phyloP scores from a whole-genome alignment of 2,797 vertebrate species.

The Balearica regulorum region DNA sequence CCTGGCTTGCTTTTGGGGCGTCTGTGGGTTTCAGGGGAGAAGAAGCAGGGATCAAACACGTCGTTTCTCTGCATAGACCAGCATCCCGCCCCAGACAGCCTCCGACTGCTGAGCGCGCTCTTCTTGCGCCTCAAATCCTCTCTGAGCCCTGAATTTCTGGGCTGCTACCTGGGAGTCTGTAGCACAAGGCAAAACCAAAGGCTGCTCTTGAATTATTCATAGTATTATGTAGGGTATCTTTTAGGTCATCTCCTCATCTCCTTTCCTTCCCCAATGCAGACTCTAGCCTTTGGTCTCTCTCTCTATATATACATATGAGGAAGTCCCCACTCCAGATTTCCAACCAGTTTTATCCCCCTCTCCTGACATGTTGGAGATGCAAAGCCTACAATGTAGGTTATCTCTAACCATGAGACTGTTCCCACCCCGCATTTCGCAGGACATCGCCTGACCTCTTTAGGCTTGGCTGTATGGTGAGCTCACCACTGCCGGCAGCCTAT shows the following conservation, averaged over 20 bases:
- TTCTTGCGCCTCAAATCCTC: background rate
- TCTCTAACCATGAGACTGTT: background rate
- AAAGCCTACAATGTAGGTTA: background rate
- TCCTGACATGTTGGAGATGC: accelerated
- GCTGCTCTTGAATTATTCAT: background rate
- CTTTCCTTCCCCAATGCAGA: background rate
- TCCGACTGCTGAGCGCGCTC: background rate
- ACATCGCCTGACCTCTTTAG: background rate
- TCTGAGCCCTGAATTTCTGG: background rate
- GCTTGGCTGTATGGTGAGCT: background rate
- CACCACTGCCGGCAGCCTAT: background rate
- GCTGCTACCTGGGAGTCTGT: background rate
- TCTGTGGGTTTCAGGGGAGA: background rate
- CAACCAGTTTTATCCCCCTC: background rate
- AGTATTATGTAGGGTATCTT: background rate
- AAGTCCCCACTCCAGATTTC: background rate
- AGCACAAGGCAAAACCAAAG: background rate
- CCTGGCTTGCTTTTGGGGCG: background rate
- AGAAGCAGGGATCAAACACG: accelerated
- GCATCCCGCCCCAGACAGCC: background rate
- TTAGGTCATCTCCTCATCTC: background rate
- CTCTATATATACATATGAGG: background rate
- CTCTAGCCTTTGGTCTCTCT: background rate
- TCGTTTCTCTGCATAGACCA: accelerated
- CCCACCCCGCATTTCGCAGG: background rate